phyloP scores from a whole-genome alignment of 2,113 vertebrate species.

The Rhinopomastus cyanomelas region DNA sequence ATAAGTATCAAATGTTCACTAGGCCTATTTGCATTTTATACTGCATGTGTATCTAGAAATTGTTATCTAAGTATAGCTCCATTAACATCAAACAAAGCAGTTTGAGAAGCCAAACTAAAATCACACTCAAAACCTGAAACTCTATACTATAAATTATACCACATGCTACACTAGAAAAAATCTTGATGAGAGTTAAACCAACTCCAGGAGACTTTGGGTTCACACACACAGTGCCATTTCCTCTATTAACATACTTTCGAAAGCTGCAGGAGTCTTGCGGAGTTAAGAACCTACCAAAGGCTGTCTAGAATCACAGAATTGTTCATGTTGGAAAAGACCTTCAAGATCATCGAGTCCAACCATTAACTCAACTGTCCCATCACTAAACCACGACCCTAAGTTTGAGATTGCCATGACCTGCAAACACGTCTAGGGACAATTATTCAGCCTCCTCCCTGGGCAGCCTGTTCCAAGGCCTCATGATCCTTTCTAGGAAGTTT shows the following conservation, averaged over 20 bases:
- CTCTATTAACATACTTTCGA: neutral
- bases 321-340: no score
- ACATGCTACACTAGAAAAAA: neutral
- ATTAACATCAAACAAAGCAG: neutral
- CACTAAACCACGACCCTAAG: no score
- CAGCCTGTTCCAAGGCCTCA: no score
- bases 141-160: neutral
- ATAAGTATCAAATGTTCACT: no score
- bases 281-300: neutral
- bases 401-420: no score
- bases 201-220: neutral
- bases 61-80: neutral
- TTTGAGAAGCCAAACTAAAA: neutral
- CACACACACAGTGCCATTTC: neutral
- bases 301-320: neutral
- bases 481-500: no score
- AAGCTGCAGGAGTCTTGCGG: neutral
- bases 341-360: no score
- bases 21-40: no score
- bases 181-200: neutral
- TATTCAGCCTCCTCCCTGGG: no score
- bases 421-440: no score
- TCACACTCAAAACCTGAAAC: neutral
- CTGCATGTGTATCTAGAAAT: no score
- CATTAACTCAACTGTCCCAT: no score